Evolutionary conservation across 2,888 invertebrate species (phyloP).

Genomic region (Drosophila robusta): DNA sequence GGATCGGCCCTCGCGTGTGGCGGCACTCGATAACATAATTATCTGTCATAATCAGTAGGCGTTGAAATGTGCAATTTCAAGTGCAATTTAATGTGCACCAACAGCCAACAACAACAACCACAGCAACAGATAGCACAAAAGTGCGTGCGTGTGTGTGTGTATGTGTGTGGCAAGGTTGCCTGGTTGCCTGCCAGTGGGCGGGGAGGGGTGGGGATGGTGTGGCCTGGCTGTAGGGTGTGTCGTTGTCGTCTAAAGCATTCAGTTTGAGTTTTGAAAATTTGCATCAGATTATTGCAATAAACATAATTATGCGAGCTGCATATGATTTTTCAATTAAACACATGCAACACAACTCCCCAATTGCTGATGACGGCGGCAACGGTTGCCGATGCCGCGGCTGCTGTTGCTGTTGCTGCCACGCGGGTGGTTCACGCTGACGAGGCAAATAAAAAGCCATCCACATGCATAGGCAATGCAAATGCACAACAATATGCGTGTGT

Average conservation of each 20-base stretch:
- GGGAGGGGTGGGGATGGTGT: neutral
- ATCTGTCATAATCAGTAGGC: conserved; percentile 83
- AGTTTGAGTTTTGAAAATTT: conserved; percentile 77
- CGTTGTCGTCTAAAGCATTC: conserved; percentile 65
- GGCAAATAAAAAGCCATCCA: conserved; percentile 60
- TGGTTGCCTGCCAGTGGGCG: conserved; percentile 22
- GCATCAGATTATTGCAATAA: conserved; percentile 82
- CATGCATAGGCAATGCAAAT: conserved; percentile 37
- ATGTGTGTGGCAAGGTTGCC: conserved; percentile 36
- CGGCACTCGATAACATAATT: conserved; percentile 79
- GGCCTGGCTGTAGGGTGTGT: neutral
- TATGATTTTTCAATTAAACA: conserved; percentile 84
- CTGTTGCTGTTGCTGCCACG: conserved; percentile 38
- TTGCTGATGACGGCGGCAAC: conserved; percentile 20
- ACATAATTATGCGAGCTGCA: conserved; percentile 83
- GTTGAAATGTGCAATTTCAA: conserved; percentile 82
- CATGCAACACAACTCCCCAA: conserved; percentile 71
- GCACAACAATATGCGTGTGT: conserved; percentile 13
- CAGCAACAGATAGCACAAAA: conserved; percentile 28
- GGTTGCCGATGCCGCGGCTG: conserved; percentile 18
- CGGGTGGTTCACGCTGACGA: conserved; percentile 59
- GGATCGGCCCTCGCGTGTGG: conserved; percentile 61
- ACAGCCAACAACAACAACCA: conserved; percentile 43
- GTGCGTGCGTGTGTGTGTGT: conserved; percentile 3
- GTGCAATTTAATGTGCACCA: conserved; percentile 79